Percentiles rank a stretch among this genome's conserved stretches.
Conservation (phyloP, 2,888 invertebrate genomes). For the Apotomis turbidana region DNA sequence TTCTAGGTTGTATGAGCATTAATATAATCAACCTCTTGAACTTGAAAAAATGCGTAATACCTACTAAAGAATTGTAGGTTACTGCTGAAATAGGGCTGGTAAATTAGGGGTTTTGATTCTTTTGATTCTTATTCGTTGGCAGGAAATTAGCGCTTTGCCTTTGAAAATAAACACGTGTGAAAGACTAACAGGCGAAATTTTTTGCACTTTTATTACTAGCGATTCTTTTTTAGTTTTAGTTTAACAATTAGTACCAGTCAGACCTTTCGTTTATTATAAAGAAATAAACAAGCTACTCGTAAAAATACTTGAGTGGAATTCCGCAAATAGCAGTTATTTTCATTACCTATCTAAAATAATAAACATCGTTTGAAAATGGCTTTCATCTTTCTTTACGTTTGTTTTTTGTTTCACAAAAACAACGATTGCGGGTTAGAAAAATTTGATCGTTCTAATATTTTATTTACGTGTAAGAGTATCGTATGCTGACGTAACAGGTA, state of each 20-base stretch:
- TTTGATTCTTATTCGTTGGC: neutral
- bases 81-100: neutral
- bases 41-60: too few relatives aligned
- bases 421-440: constrained; percentile 12
- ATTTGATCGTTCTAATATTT: constrained; percentile 19
- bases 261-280: neutral
- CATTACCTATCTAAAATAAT: constrained; percentile 1
- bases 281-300: neutral
- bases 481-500: constrained; percentile 30
- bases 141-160: neutral
- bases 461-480: constrained; percentile 15
- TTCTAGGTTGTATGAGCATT: too few relatives aligned
- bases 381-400: constrained; percentile 9
- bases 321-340: neutral
- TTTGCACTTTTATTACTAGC: neutral
- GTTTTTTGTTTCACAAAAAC: neutral
- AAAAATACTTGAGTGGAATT: neutral
- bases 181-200: neutral
- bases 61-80: neutral
- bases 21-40: too few relatives aligned
- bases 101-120: neutral
- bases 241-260: neutral
- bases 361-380: neutral
- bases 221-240: neutral
- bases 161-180: neutral